A percentile compares a stretch with the other conserved stretches of the same genome.
Evolutionary conservation across 1,140 invertebrate genomes (phyloP).

Genomic region (Cotesia chilonis): DNA sequence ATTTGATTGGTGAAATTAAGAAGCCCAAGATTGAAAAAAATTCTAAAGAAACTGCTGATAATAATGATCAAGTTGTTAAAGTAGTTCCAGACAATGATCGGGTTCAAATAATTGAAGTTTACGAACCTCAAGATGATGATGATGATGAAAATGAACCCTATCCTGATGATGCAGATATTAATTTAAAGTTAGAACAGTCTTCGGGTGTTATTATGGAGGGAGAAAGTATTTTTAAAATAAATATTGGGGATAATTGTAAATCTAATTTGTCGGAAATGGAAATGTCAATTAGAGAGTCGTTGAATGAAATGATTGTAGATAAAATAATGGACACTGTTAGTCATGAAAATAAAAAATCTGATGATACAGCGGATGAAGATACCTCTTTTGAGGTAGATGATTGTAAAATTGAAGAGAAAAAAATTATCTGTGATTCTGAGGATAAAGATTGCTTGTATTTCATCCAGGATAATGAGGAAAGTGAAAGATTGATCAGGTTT

Average conservation of each 20-base stretch:
- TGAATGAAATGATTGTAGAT: constrained; percentile 52
- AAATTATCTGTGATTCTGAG: constrained; percentile 7
- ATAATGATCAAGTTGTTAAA: constrained; percentile 41
- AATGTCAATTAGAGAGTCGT: constrained; percentile 47
- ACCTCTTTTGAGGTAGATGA: background rate
- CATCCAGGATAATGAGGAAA: constrained; percentile 38
- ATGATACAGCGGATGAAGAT: background rate
- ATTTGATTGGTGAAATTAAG: constrained; percentile 46
- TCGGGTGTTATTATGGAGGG: constrained; percentile 52
- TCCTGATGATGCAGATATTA: constrained; percentile 48
- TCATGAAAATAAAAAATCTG: background rate
- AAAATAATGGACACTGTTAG: constrained; percentile 22
- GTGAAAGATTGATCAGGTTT: constrained; percentile 46
- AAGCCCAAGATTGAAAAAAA: constrained; percentile 73
- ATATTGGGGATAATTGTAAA: constrained; percentile 26
- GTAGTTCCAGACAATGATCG: constrained; percentile 59
- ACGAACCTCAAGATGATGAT: constrained; percentile 46
- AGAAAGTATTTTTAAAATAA: constrained; percentile 37
- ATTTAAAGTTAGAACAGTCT: constrained; percentile 54
- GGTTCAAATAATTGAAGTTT: constrained; percentile 62
- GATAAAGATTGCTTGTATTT: constrained; percentile 54
- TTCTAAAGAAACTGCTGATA: constrained; percentile 63
- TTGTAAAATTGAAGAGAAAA: background rate
- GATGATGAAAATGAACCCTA: constrained; percentile 60
- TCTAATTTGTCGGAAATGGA: constrained; percentile 45